Evolutionary conservation across 1,140 invertebrate species (phyloP), one percentile per base, ranked within the genome.

Genomic region (Grapholita molesta): DNA sequence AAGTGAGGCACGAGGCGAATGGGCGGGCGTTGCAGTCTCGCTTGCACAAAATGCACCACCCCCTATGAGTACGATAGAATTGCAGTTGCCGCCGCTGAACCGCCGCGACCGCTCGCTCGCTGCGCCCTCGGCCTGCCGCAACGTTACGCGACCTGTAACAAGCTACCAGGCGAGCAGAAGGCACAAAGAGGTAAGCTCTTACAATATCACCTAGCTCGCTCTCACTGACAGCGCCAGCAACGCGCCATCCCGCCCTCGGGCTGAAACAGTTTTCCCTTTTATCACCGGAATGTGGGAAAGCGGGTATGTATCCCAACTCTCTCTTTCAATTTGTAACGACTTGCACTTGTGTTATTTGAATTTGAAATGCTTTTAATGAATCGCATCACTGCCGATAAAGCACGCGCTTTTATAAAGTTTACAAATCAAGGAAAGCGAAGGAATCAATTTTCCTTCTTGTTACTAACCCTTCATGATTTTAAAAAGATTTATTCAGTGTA

Each of bases 251-350:
- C 70, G 68, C 88, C 79, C 48, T 57, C 68, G 48, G 73, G 74
- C 82, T 80, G 77, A 77, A 78, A 74, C 76, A 73, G 83, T 81
- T 91, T 91, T 91, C 89, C 86, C 89, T 91, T 91, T 91, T 89
- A 91, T 85, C 79, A 73, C 72, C 74, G 89, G 89, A 91, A 91
- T 91, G 87, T 90, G 79, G 89, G 84, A 89, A 89, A 90, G 79
- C 89, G 80, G 87, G 88, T 89, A 86, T 90, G 83, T 87, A 88
- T 83, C 83, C 80, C 79, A 84, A 90, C 89, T 91, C 86, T 91
- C 89, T 91, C 88, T 90, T 91, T 91, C 89, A 81, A 83, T 81
- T 80, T 88, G 84, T 89, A 90, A 91, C 77, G 70, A 76, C 76
- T 82, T 79, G 80, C 76, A 61, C 55, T 61, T 61, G 55, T 28